phyloP scores from a whole-genome alignment of 2,113 vertebrate species.

The Uropsilus gracilis region DNA sequence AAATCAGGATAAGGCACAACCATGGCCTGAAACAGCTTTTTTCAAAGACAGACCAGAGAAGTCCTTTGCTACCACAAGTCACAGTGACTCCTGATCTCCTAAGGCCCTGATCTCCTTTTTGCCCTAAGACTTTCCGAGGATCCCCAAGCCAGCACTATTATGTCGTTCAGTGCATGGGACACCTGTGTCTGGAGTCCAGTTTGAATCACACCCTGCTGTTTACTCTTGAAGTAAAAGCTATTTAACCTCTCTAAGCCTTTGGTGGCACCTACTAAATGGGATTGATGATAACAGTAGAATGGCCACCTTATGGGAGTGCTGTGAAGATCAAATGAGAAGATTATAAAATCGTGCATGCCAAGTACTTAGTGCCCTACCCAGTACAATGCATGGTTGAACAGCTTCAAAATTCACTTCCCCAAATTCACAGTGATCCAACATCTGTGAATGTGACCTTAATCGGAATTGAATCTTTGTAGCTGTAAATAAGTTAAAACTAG shows the following conservation, averaged over 20 bases:
- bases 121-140: not conserved
- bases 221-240: not conserved
- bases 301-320: not conserved
- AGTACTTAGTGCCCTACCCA: not conserved
- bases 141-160: not conserved
- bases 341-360: not conserved
- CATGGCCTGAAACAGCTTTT: not conserved
- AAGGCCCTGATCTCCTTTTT: not conserved
- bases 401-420: not conserved
- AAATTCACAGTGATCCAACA: not conserved
- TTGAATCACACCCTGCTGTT: not conserved
- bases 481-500: slow-evolving; percentile 20
- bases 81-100: not conserved
- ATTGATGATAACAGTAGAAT: not conserved
- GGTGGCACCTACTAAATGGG: slow-evolving; percentile 28
- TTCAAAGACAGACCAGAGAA: not conserved
- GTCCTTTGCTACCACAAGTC: not conserved
- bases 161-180: not conserved
- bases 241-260: not conserved
- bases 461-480: slow-evolving; percentile 46
- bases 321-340: not conserved
- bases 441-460: not conserved
- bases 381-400: not conserved
- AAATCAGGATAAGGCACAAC: not conserved
- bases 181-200: not conserved